Base-by-base conservation (phyloP, 2,888 invertebrate species). In the Cistogaster globosa region DNA sequence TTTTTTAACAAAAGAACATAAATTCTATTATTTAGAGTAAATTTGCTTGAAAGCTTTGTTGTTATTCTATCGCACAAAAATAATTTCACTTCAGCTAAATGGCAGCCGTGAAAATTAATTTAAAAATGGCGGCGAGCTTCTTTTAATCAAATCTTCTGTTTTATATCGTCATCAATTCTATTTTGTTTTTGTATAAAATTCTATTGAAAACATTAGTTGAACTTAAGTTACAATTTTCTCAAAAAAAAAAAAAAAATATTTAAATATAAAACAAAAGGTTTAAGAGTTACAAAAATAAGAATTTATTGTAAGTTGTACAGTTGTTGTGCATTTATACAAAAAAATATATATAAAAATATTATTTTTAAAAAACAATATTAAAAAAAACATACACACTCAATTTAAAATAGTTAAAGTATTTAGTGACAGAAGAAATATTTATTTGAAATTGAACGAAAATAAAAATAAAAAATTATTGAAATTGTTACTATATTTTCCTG, bases 301-400 rank as follows among this genome's bases (percentile, higher is more conserved):
- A 42, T 53, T 75, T 60, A 77, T 68, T 48, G 58, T 60, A 77
- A 77, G 76, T 77, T 77, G 62, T 78, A 78, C 78, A 78, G 69
- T 69, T 78, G 45, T 82, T 75, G 75, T 62, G 32, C 60, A 57
- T 60, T 80, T 26, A 26, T 26, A 26, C 16, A n/a, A 8, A 32
- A 6, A 48, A n/a, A 16, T 68, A 72, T 63, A 32, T 42, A 20
- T 51, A 74, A 32, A 57, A 20, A 18, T n/a, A 45, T 60, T 65
- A 32, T 16, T 48, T 42, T 18, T 8, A 51, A 78, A 38, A 58
- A 6, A n/a, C 22, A 32, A 71, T 42, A 48, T 26, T 14, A n/a
- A 12, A n/a, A 2, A 16, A 48, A n/a, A n/a, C n/a, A n/a, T n/a
- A 14, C 14, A 48, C 12, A 48, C n/a, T 48, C 4, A 14, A 42